phyloP scores from a whole-genome alignment of 2,113 vertebrate species.

The Aspiorhynchus laticeps region DNA sequence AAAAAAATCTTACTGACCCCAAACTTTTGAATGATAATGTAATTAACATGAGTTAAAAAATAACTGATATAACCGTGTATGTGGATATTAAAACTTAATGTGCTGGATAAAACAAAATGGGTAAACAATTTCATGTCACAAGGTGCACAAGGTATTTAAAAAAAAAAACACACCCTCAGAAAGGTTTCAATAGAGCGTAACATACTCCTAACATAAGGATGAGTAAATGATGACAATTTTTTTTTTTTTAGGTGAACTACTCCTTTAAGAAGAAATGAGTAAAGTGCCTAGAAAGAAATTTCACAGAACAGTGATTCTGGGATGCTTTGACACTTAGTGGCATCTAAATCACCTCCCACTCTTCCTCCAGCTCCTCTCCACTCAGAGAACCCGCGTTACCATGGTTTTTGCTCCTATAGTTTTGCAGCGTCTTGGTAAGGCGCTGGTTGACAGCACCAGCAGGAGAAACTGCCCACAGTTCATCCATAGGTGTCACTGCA shows the following conservation, averaged over 20 bases:
- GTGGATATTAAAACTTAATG: conserved; percentile 31
- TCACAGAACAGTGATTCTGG: conserved; percentile 23
- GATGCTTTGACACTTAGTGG: conserved; percentile 4
- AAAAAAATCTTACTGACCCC: not conserved
- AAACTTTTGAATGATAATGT: not conserved
- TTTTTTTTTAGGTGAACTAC: conserved; percentile 43
- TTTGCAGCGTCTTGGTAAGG: conserved; percentile 91
- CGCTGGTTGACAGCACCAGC: conserved; percentile 86
- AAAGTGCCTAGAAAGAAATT: conserved; percentile 67
- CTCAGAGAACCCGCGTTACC: conserved; percentile 67
- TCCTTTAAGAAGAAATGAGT: conserved; percentile 47
- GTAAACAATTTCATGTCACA: conserved; percentile 25
- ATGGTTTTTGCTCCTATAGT: conserved; percentile 67
- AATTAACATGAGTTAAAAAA: not conserved
- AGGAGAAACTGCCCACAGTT: conserved; percentile 88
- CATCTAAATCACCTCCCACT: conserved; percentile 95
- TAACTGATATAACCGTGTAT: conserved; percentile 9
- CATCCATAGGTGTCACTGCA: conserved; percentile 85
- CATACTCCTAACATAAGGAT: not conserved
- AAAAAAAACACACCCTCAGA: not conserved
- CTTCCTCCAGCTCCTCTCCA: conserved; percentile 89
- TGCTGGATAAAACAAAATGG: conserved; percentile 28
- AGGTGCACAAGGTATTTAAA: conserved; percentile 14
- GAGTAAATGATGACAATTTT: conserved; percentile 2
- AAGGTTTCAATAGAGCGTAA: not conserved